Conservation (phyloP, 1,140 invertebrate species). For the Uloborus diversus region DNA sequence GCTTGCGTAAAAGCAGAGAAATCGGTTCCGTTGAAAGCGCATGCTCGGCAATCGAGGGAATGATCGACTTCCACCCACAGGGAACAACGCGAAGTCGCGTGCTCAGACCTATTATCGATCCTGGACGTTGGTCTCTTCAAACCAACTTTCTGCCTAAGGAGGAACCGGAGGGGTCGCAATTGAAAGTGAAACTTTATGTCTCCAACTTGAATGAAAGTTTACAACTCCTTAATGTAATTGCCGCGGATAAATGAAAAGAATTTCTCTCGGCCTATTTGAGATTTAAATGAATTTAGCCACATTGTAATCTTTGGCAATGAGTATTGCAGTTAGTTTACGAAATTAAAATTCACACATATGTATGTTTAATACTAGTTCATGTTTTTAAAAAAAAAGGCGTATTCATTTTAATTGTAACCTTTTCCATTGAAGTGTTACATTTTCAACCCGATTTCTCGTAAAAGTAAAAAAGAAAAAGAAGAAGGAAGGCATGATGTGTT, state of each 20-base stretch:
- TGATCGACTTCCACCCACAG: constrained; percentile 38
- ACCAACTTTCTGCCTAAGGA: background rate
- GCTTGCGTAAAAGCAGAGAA: constrained; percentile 5
- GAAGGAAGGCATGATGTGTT: too few relatives aligned
- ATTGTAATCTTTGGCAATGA: background rate
- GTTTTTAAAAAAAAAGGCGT: too few relatives aligned
- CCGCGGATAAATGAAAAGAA: background rate
- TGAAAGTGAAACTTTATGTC: background rate
- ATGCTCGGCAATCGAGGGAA: constrained; percentile 34
- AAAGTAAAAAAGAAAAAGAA: too few relatives aligned
- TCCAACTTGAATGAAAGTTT: background rate
- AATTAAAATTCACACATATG: too few relatives aligned
- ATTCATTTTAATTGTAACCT: too few relatives aligned
- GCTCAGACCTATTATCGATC: constrained; percentile 43
- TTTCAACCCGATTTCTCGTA: too few relatives aligned
- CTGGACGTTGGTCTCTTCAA: constrained; percentile 17
- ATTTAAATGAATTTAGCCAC: background rate
- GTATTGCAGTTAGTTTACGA: too few relatives aligned
- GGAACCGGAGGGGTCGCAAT: background rate
- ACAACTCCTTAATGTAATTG: too few relatives aligned
- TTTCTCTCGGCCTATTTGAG: background rate
- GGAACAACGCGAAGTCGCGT: constrained; percentile 25
- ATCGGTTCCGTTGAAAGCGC: background rate
- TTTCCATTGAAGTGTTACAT: too few relatives aligned
- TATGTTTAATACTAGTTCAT: too few relatives aligned